Base-by-base conservation (phyloP, 2,797 vertebrate species). In the Pseudocheirus occidentalis region DNA sequence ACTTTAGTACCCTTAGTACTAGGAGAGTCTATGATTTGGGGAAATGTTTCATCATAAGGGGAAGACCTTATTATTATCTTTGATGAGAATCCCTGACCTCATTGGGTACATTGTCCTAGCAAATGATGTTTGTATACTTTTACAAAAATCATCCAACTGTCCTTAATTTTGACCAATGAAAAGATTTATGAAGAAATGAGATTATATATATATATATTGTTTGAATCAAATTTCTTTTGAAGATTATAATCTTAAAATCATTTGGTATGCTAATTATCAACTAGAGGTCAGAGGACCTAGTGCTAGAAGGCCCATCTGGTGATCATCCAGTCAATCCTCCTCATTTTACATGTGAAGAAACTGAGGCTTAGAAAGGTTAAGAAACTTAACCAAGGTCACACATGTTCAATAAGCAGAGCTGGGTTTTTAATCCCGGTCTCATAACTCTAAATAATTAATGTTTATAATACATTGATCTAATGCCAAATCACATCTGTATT, bases 381-480 rank as follows among this genome's bases (percentile, higher is more conserved):
- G 40, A 10, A 50, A 87, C 40, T 87, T 50, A 81, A 81, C 21
- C 21, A 27, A 81, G 21, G 73, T 81, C 40, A 50, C n/a, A 81
- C 3, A 46, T 46, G 29, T 46, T 40, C 73, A 81, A 81, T 46
- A 1, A 46, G 11, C 73, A 87, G 21, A 27, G 40, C 40, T 46
- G 27, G 40, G 24, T 27, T 87, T 81, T 87, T 87, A 46, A 27
- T 81, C 73, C 1, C 40, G 5, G 92, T 0, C 66, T 90, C 92
- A 40, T 59, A 92, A 56, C 0, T 34, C 24, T 34, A 29, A 96
- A 73, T 50, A 96, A 52, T 54, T 56, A 7, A 28, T 87, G 46
- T 59, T 95, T 10, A 73, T 57, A 14, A 55, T 18, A 90, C 3
- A 91, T 46, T 93, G 93, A 58, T 12, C 92, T 94, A 94, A 91